Evolutionary conservation across 2,113 vertebrate species (phyloP), one percentile per base, ranked within the genome.

Genomic region (Trichomycterus rosablanca): DNA sequence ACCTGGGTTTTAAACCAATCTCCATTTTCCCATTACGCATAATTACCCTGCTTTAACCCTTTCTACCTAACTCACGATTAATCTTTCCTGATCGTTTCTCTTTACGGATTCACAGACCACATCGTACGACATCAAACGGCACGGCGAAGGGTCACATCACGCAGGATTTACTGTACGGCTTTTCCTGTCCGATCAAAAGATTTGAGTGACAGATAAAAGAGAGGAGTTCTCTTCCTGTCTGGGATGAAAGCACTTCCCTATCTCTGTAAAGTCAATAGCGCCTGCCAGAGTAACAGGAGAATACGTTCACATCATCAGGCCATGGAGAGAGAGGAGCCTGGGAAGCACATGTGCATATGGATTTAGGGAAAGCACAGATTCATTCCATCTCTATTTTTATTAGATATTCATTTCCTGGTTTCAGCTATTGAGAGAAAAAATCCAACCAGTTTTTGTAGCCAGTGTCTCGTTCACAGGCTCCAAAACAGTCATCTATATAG

Each of bases 211-310:
- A 39, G 66, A 70, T 66, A 26, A 73, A 73, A 66, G 40, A 28
- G 35, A 28, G 30, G 59, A 44, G 16, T 19, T 66, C 52, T 51
- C 54, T 66, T 66, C 45, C 63, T 46, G 44, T 52, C 43, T 44
- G 19, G 43, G 58, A 66, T 66, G 59, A 70, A 74, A 70, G 67
- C 20, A 22, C 22, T 58, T 69, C 48, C 48, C 53, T 49, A 60
- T 73, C 66, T 44, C 44, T 23, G 66, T n/a, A 68, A 18, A 65
- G 55, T 43, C 19, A 58, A 70, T 70, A 62, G 56, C 19, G 58
- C 59, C 59, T 42, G 15, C 59, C 59, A 48, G 15, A 42, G 58
- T 22, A 52, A 67, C 43, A 40, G 32, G 56, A 55, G 50, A 49
- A 30, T 26, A 42, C 32, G 28, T 62, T 23, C 42, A 54, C 18